Conservation (phyloP, 2,113 vertebrate genomes). For the Gymnocephalus cernua region DNA sequence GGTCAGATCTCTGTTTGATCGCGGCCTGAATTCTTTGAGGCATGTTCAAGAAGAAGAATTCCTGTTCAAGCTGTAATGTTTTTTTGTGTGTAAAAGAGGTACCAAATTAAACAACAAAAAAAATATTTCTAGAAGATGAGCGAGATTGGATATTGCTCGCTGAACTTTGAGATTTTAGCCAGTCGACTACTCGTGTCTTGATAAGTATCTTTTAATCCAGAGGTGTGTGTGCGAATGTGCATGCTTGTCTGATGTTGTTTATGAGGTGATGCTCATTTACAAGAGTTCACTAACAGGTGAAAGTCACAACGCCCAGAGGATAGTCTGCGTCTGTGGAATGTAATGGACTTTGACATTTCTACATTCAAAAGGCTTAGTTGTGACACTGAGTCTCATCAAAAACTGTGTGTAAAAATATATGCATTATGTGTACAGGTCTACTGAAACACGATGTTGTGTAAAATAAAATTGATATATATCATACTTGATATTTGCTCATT, state of each 20-base stretch:
- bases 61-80: constrained; percentile 17
- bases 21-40: constrained; percentile 26
- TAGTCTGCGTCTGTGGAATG: constrained; percentile 64
- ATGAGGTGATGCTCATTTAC: constrained; percentile 38
- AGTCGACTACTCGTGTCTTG: constrained; percentile 35
- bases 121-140: background rate
- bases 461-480: constrained; percentile 66
- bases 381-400: constrained; percentile 38
- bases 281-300: constrained; percentile 40
- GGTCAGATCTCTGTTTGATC: constrained; percentile 16
- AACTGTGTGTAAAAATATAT: constrained; percentile 58
- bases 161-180: constrained; percentile 35
- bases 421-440: constrained; percentile 68
- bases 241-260: constrained; percentile 67
- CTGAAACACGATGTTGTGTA: constrained; percentile 63
- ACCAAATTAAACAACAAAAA: constrained; percentile 27
- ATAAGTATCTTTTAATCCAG: constrained; percentile 47
- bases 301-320: constrained; percentile 28
- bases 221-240: constrained; percentile 56
- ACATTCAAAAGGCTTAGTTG: constrained; percentile 31
- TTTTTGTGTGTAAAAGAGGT: constrained; percentile 18
- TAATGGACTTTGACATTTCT: constrained; percentile 63
- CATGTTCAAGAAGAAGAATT: constrained; percentile 24
- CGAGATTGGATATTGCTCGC: background rate
- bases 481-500: constrained; percentile 22